Percentiles rank a stretch among this genome's conserved stretches.
Conservation (phyloP, 1,140 invertebrate genomes). For the Rhopalosiphum padi region DNA sequence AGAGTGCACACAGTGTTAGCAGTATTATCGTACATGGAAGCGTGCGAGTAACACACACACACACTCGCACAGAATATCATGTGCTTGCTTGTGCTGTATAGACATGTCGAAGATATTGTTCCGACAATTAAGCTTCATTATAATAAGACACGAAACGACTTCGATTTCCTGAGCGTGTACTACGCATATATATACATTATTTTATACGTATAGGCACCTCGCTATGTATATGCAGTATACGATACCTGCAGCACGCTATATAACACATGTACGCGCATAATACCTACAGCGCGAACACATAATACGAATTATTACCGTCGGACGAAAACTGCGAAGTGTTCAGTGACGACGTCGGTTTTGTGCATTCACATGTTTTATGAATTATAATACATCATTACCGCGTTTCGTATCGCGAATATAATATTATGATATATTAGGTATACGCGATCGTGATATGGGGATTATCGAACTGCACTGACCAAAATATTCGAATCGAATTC, state of each 20-base stretch:
- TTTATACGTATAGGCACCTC: not conserved
- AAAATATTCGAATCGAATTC: too few relatives aligned
- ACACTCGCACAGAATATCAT: not conserved
- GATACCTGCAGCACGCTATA: not conserved
- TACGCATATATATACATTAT: not conserved
- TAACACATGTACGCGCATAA: not conserved
- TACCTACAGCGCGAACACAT: not conserved
- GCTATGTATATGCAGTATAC: not conserved
- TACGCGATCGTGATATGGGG: too few relatives aligned
- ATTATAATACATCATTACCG: not conserved
- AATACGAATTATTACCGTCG: not conserved
- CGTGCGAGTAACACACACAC: not conserved
- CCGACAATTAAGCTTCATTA: conserved; percentile 46
- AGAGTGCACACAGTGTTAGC: not conserved
- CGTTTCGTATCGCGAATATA: too few relatives aligned
- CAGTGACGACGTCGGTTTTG: not conserved
- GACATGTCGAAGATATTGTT: conserved; percentile 41
- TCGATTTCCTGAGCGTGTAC: not conserved
- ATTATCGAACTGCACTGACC: too few relatives aligned
- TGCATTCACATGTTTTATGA: not conserved
- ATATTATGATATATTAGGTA: too few relatives aligned
- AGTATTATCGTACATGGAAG: not conserved
- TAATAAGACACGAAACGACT: conserved; percentile 24
- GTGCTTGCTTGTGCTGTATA: not conserved
- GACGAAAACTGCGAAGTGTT: not conserved